Conservation (phyloP, 1,140 invertebrate species). For the Catajapyx aquilonaris region DNA sequence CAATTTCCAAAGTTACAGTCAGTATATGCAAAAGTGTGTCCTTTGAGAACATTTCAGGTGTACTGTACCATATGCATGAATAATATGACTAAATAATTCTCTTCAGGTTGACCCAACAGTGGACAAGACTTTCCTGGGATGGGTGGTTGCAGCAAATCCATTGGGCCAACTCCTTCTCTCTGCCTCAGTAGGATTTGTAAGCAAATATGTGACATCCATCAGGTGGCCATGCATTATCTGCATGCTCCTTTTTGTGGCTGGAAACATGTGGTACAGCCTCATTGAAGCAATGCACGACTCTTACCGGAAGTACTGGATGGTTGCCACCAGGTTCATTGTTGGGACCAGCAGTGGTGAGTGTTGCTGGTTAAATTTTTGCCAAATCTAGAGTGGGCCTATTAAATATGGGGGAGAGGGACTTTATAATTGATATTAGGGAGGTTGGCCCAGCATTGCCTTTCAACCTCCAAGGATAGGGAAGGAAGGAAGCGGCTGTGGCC, state of each 20-base stretch:
- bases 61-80: not conserved
- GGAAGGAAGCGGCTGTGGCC: no score
- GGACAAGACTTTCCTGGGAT: slow-evolving; percentile 61
- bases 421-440: no score
- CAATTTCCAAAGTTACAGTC: not conserved
- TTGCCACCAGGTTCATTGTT: slow-evolving; percentile 52
- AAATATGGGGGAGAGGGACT: no score
- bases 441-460: no score
- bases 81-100: slow-evolving; percentile 4
- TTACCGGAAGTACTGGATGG: slow-evolving; percentile 43
- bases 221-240: slow-evolving; percentile 48
- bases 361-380: slow-evolving; percentile 1
- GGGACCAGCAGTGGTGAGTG: slow-evolving; percentile 63
- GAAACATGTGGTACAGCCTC: slow-evolving; percentile 60
- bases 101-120: slow-evolving; percentile 51
- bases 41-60: not conserved
- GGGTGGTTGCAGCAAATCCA: slow-evolving; percentile 68
- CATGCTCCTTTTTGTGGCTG: slow-evolving; percentile 43
- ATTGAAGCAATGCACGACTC: slow-evolving; percentile 36
- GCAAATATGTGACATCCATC: slow-evolving; percentile 45
- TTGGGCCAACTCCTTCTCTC: slow-evolving; percentile 74
- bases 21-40: not conserved
- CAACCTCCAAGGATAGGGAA: no score
- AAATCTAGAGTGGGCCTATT: no score
- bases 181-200: slow-evolving; percentile 66